Evolutionary conservation across 2,113 vertebrate genomes (phyloP), one percentile per base, ranked within the genome.

Genomic region (Morone chrysops): DNA sequence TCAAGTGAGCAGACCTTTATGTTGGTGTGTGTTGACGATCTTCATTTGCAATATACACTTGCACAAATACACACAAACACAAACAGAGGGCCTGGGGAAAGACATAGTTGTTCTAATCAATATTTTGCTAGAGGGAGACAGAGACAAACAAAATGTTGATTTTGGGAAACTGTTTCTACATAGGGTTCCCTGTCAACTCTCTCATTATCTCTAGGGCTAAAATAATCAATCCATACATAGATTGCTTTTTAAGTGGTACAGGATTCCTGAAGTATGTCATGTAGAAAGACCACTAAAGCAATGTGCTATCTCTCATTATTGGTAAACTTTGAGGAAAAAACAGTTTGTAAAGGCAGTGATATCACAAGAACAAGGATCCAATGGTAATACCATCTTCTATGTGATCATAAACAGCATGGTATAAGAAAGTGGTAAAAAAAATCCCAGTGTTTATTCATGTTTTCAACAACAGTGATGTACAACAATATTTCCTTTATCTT

Each of bases 111-210:
- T 63, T 78, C 22, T 53, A 75, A 92, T 93, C 90, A 80, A 89
- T 92, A 87, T 81, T 89, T 90, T 85, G 72, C 84, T 73, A 40
- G 74, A 87, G 72, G 81, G 87, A 80, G 65, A 73, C 59, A 59
- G 36, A 87, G 68, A 31, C 53, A 62, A 80, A 85, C 87, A 77
- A 69, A 81, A 71, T 75, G 78, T 74, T 87, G 68, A 81, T 82
- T 89, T 88, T 36, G 60, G 74, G 47, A 63, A 78, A 74, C 72
- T 78, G 72, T 86, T 79, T 86, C 70, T 73, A 75, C 31, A 40
- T 43, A 47, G 61, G 70, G 75, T 71, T 80, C 40, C 78, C 57
- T 41, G 59, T 62, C 60, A 86, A 61, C 70, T n/a, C 36, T 80
- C 65, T 80, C 65, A 72, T 81, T 84, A 79, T 83, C 78, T 84